phyloP scores from a whole-genome alignment of 2,113 vertebrate genomes.

The Rhabdomys dilectus region DNA sequence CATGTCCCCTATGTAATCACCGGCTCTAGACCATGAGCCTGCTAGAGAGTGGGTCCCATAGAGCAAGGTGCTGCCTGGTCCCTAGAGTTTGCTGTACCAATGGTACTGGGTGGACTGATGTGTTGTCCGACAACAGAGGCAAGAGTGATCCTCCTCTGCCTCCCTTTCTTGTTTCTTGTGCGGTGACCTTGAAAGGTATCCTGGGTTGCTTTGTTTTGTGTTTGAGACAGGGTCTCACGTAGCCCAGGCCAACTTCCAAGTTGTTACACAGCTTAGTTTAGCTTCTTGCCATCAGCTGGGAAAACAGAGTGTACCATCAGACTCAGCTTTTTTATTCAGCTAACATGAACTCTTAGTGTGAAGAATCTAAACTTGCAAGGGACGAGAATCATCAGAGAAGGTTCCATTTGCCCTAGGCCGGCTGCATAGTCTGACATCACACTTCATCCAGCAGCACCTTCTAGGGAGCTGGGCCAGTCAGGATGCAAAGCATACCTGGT shows the following conservation, averaged over 20 bases:
- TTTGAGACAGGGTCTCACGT: background rate
- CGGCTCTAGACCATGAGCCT: background rate
- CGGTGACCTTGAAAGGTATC: background rate
- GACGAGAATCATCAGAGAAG: background rate
- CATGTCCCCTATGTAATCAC: background rate
- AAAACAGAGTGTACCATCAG: background rate
- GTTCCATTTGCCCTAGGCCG: background rate
- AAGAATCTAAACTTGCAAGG: constrained; percentile 22
- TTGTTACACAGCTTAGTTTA: background rate
- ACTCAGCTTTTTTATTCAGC: background rate
- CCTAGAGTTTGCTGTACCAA: background rate
- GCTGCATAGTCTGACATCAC: background rate
- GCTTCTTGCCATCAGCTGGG: background rate
- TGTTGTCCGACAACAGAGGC: background rate
- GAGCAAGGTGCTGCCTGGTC: background rate
- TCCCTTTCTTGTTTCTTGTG: constrained; percentile 25
- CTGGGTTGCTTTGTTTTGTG: background rate
- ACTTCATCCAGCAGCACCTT: background rate
- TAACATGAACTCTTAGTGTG: background rate
- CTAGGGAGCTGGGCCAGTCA: background rate
- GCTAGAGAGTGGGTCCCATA: background rate
- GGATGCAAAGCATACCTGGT: background rate
- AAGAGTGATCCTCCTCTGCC: background rate
- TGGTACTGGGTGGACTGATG: background rate
- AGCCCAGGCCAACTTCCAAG: background rate